These are phyloP conservation scores for Megaceryle maxima DNA, from an alignment of 2,113 vertebrate genomes.

Conservation along the genomic window DNA sequence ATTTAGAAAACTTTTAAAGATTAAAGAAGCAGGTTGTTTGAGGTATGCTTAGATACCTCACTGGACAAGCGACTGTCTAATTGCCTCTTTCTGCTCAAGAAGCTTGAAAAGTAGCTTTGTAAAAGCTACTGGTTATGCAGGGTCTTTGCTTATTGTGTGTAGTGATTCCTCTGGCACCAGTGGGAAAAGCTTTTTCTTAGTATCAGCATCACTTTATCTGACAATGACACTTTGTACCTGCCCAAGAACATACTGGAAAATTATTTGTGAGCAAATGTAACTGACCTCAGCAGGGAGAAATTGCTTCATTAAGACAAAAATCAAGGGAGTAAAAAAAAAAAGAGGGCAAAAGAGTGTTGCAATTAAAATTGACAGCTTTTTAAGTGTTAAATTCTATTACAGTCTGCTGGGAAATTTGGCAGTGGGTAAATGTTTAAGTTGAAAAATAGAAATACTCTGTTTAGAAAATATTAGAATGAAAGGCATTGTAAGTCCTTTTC, in stretches of 20 bases:
- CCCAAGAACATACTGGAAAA: background rate
- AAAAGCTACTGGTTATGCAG: background rate
- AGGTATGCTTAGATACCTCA: background rate
- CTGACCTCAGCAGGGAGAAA: background rate
- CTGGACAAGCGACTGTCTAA: background rate
- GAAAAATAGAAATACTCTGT: background rate
- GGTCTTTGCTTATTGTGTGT: background rate
- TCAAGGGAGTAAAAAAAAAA: background rate
- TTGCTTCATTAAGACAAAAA: constrained; percentile 20
- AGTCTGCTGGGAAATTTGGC: background rate
- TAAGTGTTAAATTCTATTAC: background rate
- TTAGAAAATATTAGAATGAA: background rate
- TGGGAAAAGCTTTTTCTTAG: background rate
- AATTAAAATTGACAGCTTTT: background rate
- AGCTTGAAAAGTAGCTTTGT: background rate
- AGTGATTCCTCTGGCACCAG: background rate
- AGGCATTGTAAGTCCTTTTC: background rate
- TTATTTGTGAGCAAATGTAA: background rate
- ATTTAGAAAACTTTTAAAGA: background rate
- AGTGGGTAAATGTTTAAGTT: background rate
- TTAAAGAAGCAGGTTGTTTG: background rate
- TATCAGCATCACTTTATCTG: background rate
- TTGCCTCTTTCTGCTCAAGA: background rate
- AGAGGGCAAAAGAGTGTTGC: background rate
- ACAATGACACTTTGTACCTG: background rate